Percentiles rank a stretch among this genome's conserved stretches.
These are phyloP conservation scores for Lycopodina hypogea DNA, from an alignment of 37 sponge, comb jelly and placozoan species.

Conservation along the genomic window DNA sequence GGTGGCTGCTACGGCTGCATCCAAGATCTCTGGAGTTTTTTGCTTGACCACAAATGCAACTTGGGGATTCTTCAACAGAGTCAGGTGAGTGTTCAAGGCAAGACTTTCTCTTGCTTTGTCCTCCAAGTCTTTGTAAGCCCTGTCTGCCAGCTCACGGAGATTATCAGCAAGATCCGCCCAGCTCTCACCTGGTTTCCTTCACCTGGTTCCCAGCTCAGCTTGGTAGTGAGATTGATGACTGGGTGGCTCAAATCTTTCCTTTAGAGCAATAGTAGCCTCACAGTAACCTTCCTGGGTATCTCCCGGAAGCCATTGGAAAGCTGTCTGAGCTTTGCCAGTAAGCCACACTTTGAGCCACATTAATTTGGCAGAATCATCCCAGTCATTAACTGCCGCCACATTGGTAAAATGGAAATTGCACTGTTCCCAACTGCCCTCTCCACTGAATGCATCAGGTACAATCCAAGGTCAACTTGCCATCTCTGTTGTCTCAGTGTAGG, in stretches of 20 bases:
- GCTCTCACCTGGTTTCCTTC: conserved; percentile 21
- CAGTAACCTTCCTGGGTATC: not conserved
- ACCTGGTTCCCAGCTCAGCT: conserved; percentile 37
- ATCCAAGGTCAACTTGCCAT: conserved; percentile 9
- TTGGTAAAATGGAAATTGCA: conserved; percentile 36
- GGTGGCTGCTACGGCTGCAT: conserved; percentile 41
- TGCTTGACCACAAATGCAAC: conserved; percentile 45
- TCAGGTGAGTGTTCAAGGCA: conserved; percentile 23
- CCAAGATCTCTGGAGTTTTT: conserved; percentile 33
- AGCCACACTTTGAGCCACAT: conserved; percentile 36
- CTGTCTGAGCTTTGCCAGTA: conserved; percentile 29
- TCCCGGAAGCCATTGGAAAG: conserved; percentile 9
- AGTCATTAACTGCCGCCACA: conserved; percentile 37
- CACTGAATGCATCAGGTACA: conserved; percentile 27
- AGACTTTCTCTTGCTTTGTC: conserved; percentile 27
- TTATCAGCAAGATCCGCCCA: conserved; percentile 50
- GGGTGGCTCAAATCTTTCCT: conserved; percentile 38
- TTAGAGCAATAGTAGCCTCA: conserved; percentile 13
- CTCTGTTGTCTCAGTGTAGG: not conserved
- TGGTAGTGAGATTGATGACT: conserved; percentile 25
- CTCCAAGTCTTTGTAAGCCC: conserved; percentile 36
- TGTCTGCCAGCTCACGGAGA: conserved; percentile 26
- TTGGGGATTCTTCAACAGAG: conserved; percentile 26
- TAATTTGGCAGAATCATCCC: conserved; percentile 32
- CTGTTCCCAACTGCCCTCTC: conserved; percentile 38